Conservation (phyloP, 2,888 invertebrate species). For the Sicus ferrugineus region DNA sequence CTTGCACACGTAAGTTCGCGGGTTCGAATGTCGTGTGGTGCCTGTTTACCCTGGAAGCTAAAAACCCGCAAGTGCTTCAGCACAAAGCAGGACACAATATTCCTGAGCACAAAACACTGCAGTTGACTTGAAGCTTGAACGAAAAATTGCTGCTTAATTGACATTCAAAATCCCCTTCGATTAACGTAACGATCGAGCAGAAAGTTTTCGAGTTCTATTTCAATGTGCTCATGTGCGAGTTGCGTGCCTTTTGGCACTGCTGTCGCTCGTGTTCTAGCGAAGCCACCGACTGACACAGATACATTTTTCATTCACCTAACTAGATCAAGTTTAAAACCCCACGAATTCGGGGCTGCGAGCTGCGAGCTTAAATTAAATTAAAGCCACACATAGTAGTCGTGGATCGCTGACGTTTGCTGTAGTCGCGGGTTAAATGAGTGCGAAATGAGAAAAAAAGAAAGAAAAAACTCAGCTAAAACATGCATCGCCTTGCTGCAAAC, state of each 20-base stretch:
- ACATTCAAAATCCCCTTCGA: too few species aligned
- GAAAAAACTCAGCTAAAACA: slow-evolving; percentile 1
- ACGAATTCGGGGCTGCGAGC: neutral
- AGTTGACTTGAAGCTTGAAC: too few species aligned
- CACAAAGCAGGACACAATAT: too few species aligned
- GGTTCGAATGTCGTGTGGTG: too few species aligned
- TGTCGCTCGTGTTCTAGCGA: neutral
- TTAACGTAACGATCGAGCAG: too few species aligned
- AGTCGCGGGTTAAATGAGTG: neutral
- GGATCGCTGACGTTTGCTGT: neutral
- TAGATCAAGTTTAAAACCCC: slow-evolving; percentile 9
- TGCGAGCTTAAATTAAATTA: neutral
- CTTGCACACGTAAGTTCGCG: too few species aligned
- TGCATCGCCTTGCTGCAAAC: neutral
- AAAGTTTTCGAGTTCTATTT: neutral
- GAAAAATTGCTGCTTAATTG: too few species aligned
- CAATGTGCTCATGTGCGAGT: neutral
- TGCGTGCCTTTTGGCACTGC: neutral
- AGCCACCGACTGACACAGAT: neutral
- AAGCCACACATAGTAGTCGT: neutral
- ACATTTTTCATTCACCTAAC: slow-evolving; percentile 2
- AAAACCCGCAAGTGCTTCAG: too few species aligned
- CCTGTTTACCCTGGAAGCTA: too few species aligned
- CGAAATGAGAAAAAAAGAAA: neutral
- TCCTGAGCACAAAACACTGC: too few species aligned